These are phyloP conservation scores for Crambe crambe DNA, from an alignment of 37 sponge, comb jelly and placozoan genomes.

Conservation along the genomic window DNA sequence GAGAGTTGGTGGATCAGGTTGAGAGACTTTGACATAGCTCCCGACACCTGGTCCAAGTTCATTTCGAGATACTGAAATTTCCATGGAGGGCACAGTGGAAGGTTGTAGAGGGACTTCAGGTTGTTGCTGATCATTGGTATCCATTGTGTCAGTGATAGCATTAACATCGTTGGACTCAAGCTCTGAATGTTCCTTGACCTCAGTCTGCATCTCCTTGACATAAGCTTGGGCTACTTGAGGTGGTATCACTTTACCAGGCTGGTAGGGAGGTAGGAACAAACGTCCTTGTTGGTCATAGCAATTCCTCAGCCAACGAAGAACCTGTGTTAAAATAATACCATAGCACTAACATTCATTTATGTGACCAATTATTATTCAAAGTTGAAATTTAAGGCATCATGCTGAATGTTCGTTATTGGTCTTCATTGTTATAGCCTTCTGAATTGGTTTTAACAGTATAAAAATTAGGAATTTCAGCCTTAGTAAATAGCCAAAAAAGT, in stretches of 20 bases:
- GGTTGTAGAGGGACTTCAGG: too few species aligned
- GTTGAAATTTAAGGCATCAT: too few species aligned
- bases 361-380: too few species aligned
- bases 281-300: slow-evolving; percentile 62
- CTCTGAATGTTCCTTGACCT: not conserved
- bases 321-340: slow-evolving; percentile 18
- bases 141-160: not conserved
- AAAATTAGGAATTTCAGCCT: too few species aligned
- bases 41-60: too few species aligned
- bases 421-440: too few species aligned
- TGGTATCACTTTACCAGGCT: slow-evolving; percentile 75
- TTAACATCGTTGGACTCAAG: slow-evolving; percentile 4
- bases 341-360: too few species aligned
- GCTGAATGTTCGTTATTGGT: too few species aligned
- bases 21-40: slow-evolving; percentile 17
- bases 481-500: too few species aligned
- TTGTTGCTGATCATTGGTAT: not conserved
- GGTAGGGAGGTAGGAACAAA: slow-evolving; percentile 84
- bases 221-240: slow-evolving; percentile 79
- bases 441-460: too few species aligned
- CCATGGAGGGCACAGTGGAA: not conserved
- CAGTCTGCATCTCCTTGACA: slow-evolving; percentile 3
- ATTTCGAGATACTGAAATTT: not conserved
- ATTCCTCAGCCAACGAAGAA: slow-evolving; percentile 72
- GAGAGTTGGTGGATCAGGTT: slow-evolving; percentile 22